Evolutionary conservation across 2,113 vertebrate genomes (phyloP).

Genomic region (Oxygymnocypris stewartii): DNA sequence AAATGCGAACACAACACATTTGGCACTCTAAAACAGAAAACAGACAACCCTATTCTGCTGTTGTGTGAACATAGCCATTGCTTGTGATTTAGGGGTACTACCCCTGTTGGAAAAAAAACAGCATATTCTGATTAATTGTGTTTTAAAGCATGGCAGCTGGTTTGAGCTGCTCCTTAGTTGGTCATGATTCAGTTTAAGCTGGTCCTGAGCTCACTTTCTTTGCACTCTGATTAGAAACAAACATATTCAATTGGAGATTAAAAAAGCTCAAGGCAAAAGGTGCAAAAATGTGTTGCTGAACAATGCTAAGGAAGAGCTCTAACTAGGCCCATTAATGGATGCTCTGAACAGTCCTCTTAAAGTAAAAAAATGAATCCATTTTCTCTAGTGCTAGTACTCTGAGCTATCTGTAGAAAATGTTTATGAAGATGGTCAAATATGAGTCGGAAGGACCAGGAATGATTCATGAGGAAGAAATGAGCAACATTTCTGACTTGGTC

Average conservation of each 20-base stretch:
- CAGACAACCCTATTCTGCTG: neutral
- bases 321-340: slow-evolving; percentile 36
- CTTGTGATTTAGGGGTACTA: neutral
- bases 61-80: neutral
- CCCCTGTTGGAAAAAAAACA: neutral
- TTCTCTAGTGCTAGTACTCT: slow-evolving; percentile 21
- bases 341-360: slow-evolving; percentile 35
- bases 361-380: slow-evolving; percentile 48
- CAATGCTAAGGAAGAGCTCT: slow-evolving; percentile 31
- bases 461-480: slow-evolving; percentile 10
- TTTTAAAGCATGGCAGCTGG: no score
- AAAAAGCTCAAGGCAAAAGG: neutral
- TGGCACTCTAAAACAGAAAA: neutral
- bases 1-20: neutral
- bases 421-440: slow-evolving; percentile 3
- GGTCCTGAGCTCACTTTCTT: neutral
- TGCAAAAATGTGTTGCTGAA: slow-evolving; percentile 20
- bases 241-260: neutral
- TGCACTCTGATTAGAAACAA: neutral
- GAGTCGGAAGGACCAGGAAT: slow-evolving; percentile 13
- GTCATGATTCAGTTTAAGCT: no score
- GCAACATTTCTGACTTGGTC: slow-evolving; percentile 12
- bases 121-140: no score
- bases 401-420: slow-evolving; percentile 16
- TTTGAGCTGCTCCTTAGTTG: no score